Evolutionary conservation across 2,888 invertebrate genomes (phyloP).

Genomic region (Fissipunctia ypsillon): DNA sequence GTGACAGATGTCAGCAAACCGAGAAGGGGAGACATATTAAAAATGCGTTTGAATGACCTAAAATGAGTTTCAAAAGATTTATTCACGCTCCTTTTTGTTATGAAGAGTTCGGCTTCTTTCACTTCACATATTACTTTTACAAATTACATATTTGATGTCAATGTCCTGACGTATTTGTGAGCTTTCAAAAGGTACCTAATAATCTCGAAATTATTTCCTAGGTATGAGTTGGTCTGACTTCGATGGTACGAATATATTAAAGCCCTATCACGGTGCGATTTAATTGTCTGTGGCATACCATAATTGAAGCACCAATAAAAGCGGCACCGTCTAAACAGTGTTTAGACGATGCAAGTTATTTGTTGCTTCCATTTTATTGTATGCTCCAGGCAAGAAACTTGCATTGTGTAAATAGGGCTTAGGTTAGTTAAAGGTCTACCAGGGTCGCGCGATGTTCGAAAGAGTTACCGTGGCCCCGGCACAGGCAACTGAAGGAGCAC

Average conservation of each 20-base stretch:
- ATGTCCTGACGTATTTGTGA: neutral
- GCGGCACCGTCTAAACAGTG: neutral
- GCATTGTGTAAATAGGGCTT: too few species aligned
- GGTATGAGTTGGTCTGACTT: neutral
- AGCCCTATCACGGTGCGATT: neutral
- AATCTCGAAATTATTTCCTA: constrained; percentile 11
- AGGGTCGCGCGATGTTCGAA: too few species aligned
- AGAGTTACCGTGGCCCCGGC: too few species aligned
- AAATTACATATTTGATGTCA: constrained; percentile 39
- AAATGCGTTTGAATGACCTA: constrained; percentile 81
- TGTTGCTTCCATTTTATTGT: neutral
- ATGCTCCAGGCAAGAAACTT: neutral
- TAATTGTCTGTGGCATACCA: neutral
- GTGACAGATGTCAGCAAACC: constrained; percentile 81
- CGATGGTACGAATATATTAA: neutral
- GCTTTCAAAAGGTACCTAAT: constrained; percentile 13
- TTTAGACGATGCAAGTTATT: neutral
- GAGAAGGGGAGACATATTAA: constrained; percentile 80
- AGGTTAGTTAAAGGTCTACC: too few species aligned
- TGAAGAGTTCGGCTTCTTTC: constrained; percentile 50
- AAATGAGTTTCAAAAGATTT: constrained; percentile 70
- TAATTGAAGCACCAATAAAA: neutral
- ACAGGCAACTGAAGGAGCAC: too few species aligned
- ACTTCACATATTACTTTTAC: constrained; percentile 57
- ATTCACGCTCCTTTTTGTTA: constrained; percentile 59